These are phyloP conservation scores for Polyploca ridens DNA, from an alignment of 2,888 invertebrate genomes.

Conservation along the genomic window DNA sequence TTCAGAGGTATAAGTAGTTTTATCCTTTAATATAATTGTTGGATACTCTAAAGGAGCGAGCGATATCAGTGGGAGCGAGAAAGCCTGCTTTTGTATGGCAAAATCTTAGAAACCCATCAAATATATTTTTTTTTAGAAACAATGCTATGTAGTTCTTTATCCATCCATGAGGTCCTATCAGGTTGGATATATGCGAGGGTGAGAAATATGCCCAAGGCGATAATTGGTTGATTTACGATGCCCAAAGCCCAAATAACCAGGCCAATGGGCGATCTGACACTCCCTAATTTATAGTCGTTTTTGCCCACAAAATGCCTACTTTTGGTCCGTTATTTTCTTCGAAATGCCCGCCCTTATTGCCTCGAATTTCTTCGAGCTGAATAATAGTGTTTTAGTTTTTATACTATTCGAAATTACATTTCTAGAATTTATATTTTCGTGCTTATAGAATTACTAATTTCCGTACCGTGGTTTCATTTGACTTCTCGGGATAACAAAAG, in stretches of 20 bases:
- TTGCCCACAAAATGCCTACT: slow-evolving; percentile 26
- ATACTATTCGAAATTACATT: background rate
- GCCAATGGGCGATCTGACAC: slow-evolving; percentile 53
- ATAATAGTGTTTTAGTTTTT: slow-evolving; percentile 1
- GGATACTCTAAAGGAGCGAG: too few species aligned
- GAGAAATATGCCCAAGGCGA: slow-evolving; percentile 37
- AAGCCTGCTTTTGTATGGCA: too few species aligned
- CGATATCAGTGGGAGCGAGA: too few species aligned
- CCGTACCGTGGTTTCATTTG: too few species aligned
- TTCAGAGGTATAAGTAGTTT: too few species aligned
- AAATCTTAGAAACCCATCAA: too few species aligned
- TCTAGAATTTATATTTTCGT: background rate
- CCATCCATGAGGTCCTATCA: background rate
- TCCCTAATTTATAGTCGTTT: slow-evolving; percentile 44
- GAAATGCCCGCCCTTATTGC: background rate
- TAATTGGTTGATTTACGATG: slow-evolving; percentile 56
- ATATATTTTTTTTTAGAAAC: too few species aligned
- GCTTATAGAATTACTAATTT: too few species aligned
- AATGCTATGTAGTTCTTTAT: background rate
- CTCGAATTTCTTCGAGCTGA: background rate
- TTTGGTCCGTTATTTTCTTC: slow-evolving; percentile 15
- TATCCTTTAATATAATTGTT: too few species aligned
- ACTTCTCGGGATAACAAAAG: too few species aligned
- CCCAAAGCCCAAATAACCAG: slow-evolving; percentile 50
- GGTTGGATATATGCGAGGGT: slow-evolving; percentile 17